Evolutionary conservation across 2,113 vertebrate genomes (phyloP), one percentile per base, ranked within the genome.

Genomic region (Brachyhypopomus occidentalis): DNA sequence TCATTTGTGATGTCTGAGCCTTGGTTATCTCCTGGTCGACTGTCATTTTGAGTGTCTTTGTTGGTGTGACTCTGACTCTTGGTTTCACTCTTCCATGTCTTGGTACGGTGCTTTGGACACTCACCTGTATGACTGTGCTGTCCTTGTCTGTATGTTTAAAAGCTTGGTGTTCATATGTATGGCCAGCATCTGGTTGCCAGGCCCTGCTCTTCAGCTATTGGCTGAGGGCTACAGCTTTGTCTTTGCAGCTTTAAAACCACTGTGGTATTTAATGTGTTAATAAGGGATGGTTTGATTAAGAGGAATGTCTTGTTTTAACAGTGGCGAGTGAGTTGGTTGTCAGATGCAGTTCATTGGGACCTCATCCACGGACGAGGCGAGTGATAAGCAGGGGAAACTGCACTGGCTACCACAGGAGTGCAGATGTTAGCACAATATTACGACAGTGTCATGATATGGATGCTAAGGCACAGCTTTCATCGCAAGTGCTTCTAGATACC

Each of bases 281-380:
- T 34, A 17, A 41, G n/a, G 20, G 7, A 12, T 34, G 27, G 20
- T 41, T 41, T 41, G 36, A 70, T 41, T 70, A 38, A 34, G 34
- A 70, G 66, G 36, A 52, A 41, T 34, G 41, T 62, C 58, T 58
- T 63, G 34, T 76, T 56, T 75, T 52, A 41, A 41, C 34, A 70
- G 66, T 19, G 34, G 38, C 23, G 59, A 70, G 66, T 34, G 41
- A 7, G 36, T 41, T 70, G 66, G 66, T 41, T 70, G 66, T 70
- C 66, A 41, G 36, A 70, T 67, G 36, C 17, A 41, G 17, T 41
- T 4, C 22, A 5, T 8, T 70, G 66, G 66, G 66, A 70, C 20
- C 12, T 22, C 66, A 22, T 70, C 34, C 66, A 20, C 66, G 12
- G 12, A n/a, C 20, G 66, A 9, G 36, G 66, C 20, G 38, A 70